A percentile compares a stretch with the other conserved stretches of the same genome.
These are phyloP conservation scores for Sphaeridia pumilis DNA, from an alignment of 2,888 invertebrate genomes.

Conservation along the genomic window DNA sequence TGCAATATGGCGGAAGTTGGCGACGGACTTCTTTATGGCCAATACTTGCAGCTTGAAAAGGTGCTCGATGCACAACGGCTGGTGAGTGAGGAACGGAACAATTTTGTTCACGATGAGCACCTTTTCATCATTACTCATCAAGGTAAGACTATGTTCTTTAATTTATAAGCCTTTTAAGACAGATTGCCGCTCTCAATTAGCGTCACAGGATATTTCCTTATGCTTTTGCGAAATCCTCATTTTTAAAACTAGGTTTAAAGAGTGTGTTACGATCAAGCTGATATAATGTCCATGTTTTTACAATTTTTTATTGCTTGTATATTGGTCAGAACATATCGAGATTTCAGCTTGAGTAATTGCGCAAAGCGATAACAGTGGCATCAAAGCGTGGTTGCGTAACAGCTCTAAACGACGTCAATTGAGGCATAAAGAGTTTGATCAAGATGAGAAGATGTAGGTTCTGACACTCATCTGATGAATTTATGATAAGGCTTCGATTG, in stretches of 20 bases:
- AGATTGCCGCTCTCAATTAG: neutral
- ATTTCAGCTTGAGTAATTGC: too few species aligned
- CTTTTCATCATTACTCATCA: constrained; percentile 96
- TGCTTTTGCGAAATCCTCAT: neutral
- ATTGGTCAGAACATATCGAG: too few species aligned
- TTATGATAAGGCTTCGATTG: too few species aligned
- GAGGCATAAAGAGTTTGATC: too few species aligned
- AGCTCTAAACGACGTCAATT: too few species aligned
- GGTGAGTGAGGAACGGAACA: constrained; percentile 57
- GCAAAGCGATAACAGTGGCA: too few species aligned
- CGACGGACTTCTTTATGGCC: constrained; percentile 73
- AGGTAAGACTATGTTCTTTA: constrained; percentile 50
- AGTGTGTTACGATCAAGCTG: neutral
- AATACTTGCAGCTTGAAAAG: constrained; percentile 82
- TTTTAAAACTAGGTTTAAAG: neutral
- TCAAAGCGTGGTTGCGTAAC: too few species aligned
- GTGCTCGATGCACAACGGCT: constrained; percentile 68
- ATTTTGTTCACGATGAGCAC: constrained; percentile 88
- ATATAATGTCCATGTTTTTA: neutral
- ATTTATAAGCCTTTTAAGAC: neutral
- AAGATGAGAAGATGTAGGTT: too few species aligned
- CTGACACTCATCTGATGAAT: too few species aligned
- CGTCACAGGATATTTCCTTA: too few species aligned
- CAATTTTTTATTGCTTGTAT: too few species aligned
- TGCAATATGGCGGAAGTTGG: constrained; percentile 33